Evolutionary conservation across 2,888 invertebrate species (phyloP), one percentile per base, ranked within the genome.

Genomic region (Morpho achilles): DNA sequence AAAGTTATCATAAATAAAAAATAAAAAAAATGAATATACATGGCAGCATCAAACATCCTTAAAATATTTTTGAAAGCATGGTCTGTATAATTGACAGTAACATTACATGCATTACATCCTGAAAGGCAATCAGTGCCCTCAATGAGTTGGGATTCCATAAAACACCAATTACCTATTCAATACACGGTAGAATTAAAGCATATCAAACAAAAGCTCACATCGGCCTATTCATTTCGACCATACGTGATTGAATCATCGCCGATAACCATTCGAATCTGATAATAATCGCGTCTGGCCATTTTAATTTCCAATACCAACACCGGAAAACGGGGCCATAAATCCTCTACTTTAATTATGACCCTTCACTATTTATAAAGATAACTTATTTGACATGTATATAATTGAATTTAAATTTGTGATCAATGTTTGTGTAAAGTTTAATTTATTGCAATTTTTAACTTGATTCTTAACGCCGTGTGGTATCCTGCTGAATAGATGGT

Each of bases 241-340:
- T 75, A 74, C 74, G 76, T 77, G 77, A 82, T 83, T 82, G 73
- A 81, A 86, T 83, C 76, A 76, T 65, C 67, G 72, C 72, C 72
- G 78, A 80, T 80, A 79, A 70, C 68, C 68, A 75, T 76, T 73
- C 75, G 71, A 72, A 75, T 74, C 71, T 73, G 69, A 69, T 73
- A 74, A 79, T 79, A 82, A 80, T 79, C 75, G 77, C 74, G 76
- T 73, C 74, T 73, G 70, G 69, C 71, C 71, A 73, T 71, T 79
- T 80, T 80, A 79, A 84, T 79, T 74, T 72, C 68, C 71, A 71
- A 69, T 70, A 65, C 68, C 69, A 67, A 73, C 74, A 72, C 74
- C 75, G 76, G 78, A 80, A 83, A 77, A 80, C 74, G 75, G 77
- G 74, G 68, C 32, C 71, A 80, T 87, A 87, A 83, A 87, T 87